Conservation (phyloP, 2,797 vertebrate genomes). For the Neopelma chrysocephalum region DNA sequence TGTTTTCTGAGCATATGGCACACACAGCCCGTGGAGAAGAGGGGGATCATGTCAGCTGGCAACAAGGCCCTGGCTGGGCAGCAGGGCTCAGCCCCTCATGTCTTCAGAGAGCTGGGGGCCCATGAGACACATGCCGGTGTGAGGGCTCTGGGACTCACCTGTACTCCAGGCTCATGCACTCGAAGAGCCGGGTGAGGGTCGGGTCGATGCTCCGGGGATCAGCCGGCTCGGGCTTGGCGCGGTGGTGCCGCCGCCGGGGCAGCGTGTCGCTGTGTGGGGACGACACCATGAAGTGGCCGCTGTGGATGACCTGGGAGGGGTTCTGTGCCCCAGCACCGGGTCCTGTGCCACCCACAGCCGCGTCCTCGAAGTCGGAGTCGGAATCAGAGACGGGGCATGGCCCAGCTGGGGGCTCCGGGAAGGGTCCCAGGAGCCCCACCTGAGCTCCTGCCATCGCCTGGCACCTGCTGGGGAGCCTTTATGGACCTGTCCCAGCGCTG, state of each 20-base stretch:
- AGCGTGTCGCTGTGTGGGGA: constrained; percentile 90
- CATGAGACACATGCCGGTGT: fast-evolving
- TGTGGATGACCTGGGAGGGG: constrained; percentile 92
- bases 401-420: constrained; percentile 17
- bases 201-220: constrained; percentile 89
- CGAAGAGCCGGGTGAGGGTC: constrained; percentile 92
- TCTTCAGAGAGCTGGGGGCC: neutral
- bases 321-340: neutral
- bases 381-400: constrained; percentile 75
- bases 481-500: neutral
- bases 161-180: constrained; percentile 98
- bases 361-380: constrained; percentile 83
- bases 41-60: neutral
- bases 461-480: neutral
- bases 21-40: neutral
- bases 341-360: constrained; percentile 16
- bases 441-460: constrained; percentile 49
- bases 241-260: constrained; percentile 75
- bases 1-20: neutral
- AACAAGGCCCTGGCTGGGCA: neutral
- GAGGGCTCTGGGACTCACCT: constrained; percentile 80
- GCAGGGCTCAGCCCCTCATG: neutral
- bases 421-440: constrained; percentile 20
- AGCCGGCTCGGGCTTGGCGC: constrained; percentile 54
- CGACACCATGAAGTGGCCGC: constrained; percentile 98